Evolutionary conservation across 2,888 invertebrate genomes (phyloP).

Genomic region (Lottia scabra): DNA sequence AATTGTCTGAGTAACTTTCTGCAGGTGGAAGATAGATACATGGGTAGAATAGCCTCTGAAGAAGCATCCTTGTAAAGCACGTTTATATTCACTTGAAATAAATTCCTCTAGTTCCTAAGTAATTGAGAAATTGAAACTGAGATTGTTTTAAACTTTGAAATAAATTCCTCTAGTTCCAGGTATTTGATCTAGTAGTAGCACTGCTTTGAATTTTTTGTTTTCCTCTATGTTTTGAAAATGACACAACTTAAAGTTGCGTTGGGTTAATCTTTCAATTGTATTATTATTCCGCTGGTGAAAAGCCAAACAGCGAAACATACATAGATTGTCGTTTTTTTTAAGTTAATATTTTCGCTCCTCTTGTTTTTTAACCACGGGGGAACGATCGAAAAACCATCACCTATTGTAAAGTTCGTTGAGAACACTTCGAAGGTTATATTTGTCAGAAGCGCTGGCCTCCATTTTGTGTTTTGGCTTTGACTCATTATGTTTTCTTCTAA

Average conservation of each 20-base stretch:
- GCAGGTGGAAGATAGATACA: too few relatives aligned
- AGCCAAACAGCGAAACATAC: conserved; percentile 5
- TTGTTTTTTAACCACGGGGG: conserved; percentile 2
- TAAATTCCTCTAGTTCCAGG: neutral
- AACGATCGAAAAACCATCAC: neutral
- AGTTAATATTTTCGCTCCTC: neutral
- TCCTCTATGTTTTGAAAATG: neutral
- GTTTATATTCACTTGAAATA: conserved; percentile 7
- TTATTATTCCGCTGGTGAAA: neutral
- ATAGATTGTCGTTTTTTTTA: conserved; percentile 6
- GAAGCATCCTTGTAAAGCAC: neutral
- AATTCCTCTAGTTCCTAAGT: too few relatives aligned
- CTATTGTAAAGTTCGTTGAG: neutral
- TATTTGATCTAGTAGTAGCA: neutral
- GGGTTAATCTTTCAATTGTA: conserved; percentile 1
- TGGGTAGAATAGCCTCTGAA: neutral
- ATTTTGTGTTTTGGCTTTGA: conserved; percentile 5
- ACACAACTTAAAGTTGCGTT: neutral
- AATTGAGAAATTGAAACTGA: too few relatives aligned
- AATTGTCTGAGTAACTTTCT: too few relatives aligned
- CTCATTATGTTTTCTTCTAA: conserved; percentile 4
- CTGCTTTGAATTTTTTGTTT: neutral
- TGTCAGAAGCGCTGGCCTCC: conserved; percentile 3
- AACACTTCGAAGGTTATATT: neutral
- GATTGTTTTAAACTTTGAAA: too few relatives aligned